These are phyloP conservation scores for Thinocorus orbignyianus DNA, from an alignment of 2,113 vertebrate genomes.

Conservation along the genomic window DNA sequence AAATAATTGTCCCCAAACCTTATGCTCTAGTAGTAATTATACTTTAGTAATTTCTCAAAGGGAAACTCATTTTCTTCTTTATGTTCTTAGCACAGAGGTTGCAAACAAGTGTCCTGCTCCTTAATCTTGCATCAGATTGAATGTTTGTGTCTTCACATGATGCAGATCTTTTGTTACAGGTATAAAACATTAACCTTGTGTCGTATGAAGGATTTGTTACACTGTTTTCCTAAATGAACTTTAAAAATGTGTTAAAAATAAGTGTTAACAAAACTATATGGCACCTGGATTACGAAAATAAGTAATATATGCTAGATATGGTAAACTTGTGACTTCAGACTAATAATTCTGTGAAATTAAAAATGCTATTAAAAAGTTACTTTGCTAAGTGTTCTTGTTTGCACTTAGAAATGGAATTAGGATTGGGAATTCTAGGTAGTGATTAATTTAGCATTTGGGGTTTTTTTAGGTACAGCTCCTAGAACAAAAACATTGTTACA, in stretches of 20 bases:
- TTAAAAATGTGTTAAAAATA: background rate
- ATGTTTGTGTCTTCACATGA: background rate
- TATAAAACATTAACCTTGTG: background rate
- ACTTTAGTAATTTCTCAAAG: background rate
- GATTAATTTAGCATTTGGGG: background rate
- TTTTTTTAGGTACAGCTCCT: background rate
- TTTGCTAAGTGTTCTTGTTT: background rate
- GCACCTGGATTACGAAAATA: background rate
- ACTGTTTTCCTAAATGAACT: background rate
- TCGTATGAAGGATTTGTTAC: background rate
- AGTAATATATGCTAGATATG: background rate
- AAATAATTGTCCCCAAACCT: background rate
- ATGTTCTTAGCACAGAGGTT: rapidly evolving
- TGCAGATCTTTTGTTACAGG: background rate
- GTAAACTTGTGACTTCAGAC: background rate
- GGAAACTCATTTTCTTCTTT: background rate
- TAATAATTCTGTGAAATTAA: background rate
- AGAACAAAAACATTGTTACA: background rate
- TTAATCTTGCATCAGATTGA: background rate
- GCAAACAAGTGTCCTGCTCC: background rate
- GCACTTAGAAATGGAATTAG: background rate
- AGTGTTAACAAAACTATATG: rapidly evolving
- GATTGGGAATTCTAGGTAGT: background rate
- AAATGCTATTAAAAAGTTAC: background rate
- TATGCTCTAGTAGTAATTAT: background rate